Base-by-base conservation (phyloP, 2,113 vertebrate species). In the Equus przewalskii region DNA sequence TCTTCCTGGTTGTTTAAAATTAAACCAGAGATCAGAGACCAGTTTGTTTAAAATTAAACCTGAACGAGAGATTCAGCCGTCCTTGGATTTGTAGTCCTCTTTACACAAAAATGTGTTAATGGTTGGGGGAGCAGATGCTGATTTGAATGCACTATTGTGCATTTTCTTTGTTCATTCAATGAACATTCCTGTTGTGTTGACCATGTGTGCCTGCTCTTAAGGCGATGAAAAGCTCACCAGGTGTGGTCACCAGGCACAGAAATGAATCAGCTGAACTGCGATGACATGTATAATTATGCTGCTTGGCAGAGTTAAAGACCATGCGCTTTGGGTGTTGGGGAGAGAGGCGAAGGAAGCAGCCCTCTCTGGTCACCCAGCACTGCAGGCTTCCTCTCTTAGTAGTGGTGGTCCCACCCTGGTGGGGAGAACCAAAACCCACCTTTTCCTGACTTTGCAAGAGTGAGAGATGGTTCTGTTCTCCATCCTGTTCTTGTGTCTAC, bases 1-100 rank as follows among this genome's bases (percentile, higher is more conserved):
- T 93, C 82, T 94, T 92, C 7, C 28, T 95, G 72, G 81, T 26
- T 54, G 41, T 83, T 81, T 58, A 46, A 97, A 95, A 73, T n/a
- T 4, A 83, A 92, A 62, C 28, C 64, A 24, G 60, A 72, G 41
- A 54, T 22, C 16, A 44, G 18, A 51, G 8, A 67, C 46, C 46
- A 21, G 33, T 67, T 36, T 67, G 73, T 41, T 54, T 64, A 54
- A 4, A 75, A 73, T 82, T 33, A 89, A 89, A 62, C 44, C 78
- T 36, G 51, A 91, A 21, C 41, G 65, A 49, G 49, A 46, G 60
- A 89, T 54, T 16, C 28, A 60, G 19, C 58, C 33, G 62, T 51
- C 36, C 36, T 86, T 80, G 49, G 24, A 41, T 87, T 82, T 86
- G 24, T 33, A 60, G 72, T 49, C 73, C 36, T 46, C 10, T 92